Percentiles rank a stretch among this genome's conserved stretches.
These are phyloP conservation scores for Blera fallax DNA, from an alignment of 2,888 invertebrate genomes.

Conservation along the genomic window DNA sequence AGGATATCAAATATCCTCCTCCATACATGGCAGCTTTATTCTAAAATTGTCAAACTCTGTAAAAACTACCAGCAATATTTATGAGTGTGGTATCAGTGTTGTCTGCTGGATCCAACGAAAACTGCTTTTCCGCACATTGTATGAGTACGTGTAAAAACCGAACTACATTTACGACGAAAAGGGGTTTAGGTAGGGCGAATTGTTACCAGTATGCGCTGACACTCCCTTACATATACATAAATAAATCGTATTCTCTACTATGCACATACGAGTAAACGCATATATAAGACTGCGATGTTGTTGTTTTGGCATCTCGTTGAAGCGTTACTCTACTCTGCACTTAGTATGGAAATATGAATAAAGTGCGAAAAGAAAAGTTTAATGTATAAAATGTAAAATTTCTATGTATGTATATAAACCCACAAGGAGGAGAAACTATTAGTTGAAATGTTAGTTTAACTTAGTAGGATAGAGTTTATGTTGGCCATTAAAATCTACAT, in stretches of 20 bases:
- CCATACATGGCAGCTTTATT: constrained; percentile 30
- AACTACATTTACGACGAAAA: background rate
- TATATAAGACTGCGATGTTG: background rate
- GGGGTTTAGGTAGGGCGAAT: background rate
- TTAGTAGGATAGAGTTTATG: background rate
- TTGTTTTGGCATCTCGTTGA: constrained; percentile 32
- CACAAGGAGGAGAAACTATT: background rate
- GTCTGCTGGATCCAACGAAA: constrained; percentile 39
- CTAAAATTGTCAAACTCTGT: constrained; percentile 48
- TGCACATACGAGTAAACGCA: background rate
- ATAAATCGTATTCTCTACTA: background rate
- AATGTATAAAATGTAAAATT: background rate
- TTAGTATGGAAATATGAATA: background rate
- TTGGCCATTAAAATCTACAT: background rate
- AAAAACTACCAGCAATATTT: constrained; percentile 54
- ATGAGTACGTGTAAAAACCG: constrained; percentile 31
- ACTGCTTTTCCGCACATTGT: constrained; percentile 37
- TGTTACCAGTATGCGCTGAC: background rate
- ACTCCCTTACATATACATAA: background rate
- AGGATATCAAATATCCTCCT: constrained; percentile 34
- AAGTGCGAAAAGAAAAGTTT: background rate
- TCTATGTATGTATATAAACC: background rate
- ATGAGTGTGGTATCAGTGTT: constrained; percentile 44
- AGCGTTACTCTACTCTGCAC: constrained; percentile 21
- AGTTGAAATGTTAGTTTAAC: background rate